Evolutionary conservation across 2,888 invertebrate genomes (phyloP), one percentile per base, ranked within the genome.

Genomic region (Endomychus coccineus): DNA sequence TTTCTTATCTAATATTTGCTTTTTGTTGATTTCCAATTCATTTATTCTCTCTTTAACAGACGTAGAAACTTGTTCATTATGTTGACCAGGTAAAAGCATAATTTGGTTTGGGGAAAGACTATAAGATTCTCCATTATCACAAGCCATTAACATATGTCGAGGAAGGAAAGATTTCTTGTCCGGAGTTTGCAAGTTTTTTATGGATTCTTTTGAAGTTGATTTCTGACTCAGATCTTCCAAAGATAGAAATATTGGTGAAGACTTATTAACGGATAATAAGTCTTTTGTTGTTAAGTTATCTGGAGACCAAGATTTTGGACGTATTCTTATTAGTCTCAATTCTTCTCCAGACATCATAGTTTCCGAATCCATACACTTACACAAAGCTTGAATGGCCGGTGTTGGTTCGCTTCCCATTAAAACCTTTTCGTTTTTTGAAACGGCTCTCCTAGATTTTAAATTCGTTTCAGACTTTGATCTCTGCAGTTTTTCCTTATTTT

Each of bases 391-490:
- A 40, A 74, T 73, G 11, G 76, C 64, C 5, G 77, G 78, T 27
- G 76, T 76, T 14, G 76, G 77, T 44, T 77, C 77, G 58, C 70
- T 71, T 13, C 70, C 71, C 2, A 67, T 66, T 7, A 23, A 11
- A 19, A 75, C 70, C 27, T 69, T 67, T 46, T 71, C 78, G 58
- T 74, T 76, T 46, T 57, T 61, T 33, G 13, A 36, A 34, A 11
- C 14, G 11, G 11, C 27, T 2, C 19, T 62, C 52, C 77, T 79
- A 2, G 80, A 80, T 29, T 79, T 77, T 36, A 89, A 66, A 66
- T 89, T 89, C 29, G 89, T 91, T 66, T 91, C 91, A 41, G 92
- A 94, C 69, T 92, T 91, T 38, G 91, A 90, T 46, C 92, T 75
- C 69, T 89, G 94, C 51, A 91, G 69, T 64, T 85, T 90, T 60